Evolutionary conservation across 2,888 invertebrate genomes (phyloP).

Genomic region (Operophtera brumata): DNA sequence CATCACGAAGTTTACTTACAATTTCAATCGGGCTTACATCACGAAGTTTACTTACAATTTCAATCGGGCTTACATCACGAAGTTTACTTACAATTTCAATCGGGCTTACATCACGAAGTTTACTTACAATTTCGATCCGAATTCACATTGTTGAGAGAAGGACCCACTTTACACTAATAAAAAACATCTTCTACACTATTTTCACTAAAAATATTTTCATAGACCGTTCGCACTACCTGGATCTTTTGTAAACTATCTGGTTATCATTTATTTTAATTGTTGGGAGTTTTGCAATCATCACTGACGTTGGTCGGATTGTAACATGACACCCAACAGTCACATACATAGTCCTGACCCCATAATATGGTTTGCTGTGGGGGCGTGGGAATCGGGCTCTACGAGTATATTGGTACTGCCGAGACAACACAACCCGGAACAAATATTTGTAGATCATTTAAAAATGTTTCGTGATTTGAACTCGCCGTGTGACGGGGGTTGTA

Average conservation of each 20-base stretch:
- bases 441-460: no score
- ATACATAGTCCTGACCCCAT: background rate
- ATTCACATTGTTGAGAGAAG: conserved; percentile 8
- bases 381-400: no score
- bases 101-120: conserved; percentile 23
- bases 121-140: conserved; percentile 9
- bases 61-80: conserved; percentile 22
- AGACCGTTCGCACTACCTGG: conserved; percentile 22
- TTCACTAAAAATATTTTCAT: conserved; percentile 34
- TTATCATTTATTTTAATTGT: no score
- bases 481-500: no score
- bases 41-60: conserved; percentile 12
- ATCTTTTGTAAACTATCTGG: background rate
- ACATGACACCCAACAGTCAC: no score
- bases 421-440: no score
- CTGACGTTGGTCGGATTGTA: no score
- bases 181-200: conserved; percentile 23
- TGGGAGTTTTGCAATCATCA: no score
- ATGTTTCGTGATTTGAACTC: no score
- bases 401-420: no score
- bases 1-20: conserved; percentile 9
- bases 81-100: conserved; percentile 11
- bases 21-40: conserved; percentile 23
- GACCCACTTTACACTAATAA: conserved; percentile 18
- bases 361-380: background rate